Evolutionary conservation across 2,797 vertebrate genomes (phyloP), one percentile per base, ranked within the genome.

Genomic region (Lagodon rhomboides): DNA sequence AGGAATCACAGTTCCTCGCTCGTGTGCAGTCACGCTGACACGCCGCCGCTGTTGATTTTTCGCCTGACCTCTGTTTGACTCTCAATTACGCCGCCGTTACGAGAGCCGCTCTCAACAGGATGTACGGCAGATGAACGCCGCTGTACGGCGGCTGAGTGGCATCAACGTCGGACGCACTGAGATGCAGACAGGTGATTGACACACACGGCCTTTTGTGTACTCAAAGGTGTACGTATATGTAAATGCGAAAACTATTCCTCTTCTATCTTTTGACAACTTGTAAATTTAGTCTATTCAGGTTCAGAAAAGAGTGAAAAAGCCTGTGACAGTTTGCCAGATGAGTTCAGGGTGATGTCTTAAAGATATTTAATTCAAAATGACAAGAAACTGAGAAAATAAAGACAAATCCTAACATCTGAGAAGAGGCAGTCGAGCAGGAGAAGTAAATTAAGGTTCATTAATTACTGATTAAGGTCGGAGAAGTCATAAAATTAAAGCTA

Each of bases 31-130:
- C 50, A 71, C 27, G 5, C 9, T 43, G 64, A 77, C 44, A 20
- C 3, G 4, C 25, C 1, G 1, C 0, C 67, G 22, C 64, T 20
- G 62, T 55, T 41, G 51, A 15, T 18, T 63, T 67, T 73, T 60
- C 63, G 51, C 67, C 22, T 78, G 74, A 75, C 72, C 87, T 83
- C 68, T 47, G 70, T 82, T 73, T 90, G 82, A 79, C 78, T 78
- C 60, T 61, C 56, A 47, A 51, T 73, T 80, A 51, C n/a, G 5
- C 61, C 11, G 71, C 46, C 41, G 59, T 83, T 68, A 66, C 43
- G 47, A 70, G 59, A 55, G 77, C 80, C 23, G 66, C 64, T 77
- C 62, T 71, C 67, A 71, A 79, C 9, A 44, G 50, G 53, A 66
- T 22, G 17, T 3, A 64, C 50, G 23, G 56, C 4, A 38, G 43